Evolutionary conservation across 2,113 vertebrate species (phyloP).

Genomic region (Balaeniceps rex): DNA sequence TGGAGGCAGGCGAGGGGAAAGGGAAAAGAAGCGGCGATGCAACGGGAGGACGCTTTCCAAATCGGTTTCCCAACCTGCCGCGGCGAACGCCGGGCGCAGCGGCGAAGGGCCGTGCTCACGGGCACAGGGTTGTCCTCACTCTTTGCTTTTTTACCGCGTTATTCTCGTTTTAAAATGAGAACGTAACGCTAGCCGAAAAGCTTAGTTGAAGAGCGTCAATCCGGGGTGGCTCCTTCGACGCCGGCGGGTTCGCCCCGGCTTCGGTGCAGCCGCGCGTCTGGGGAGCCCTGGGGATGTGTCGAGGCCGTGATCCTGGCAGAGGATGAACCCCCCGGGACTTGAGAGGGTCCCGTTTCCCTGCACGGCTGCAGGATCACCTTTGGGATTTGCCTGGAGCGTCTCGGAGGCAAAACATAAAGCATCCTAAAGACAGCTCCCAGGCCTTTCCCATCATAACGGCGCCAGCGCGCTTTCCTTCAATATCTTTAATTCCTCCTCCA

Average conservation of each 20-base stretch:
- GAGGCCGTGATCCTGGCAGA: background rate
- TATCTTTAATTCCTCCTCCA: background rate
- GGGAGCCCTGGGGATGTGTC: background rate
- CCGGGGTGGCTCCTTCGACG: background rate
- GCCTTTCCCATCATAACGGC: background rate
- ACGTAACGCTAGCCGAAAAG: background rate
- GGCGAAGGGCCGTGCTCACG: background rate
- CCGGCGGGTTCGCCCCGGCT: background rate
- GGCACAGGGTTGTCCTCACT: too few relatives aligned
- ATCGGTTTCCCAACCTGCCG: background rate
- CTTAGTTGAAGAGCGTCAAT: too few relatives aligned
- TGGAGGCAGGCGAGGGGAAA: background rate
- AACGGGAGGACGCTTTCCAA: background rate
- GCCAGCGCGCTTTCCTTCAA: too few relatives aligned
- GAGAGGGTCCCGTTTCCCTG: too few relatives aligned
- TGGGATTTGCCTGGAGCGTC: background rate
- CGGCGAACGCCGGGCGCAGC: accelerated
- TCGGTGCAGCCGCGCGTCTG: accelerated
- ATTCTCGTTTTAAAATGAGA: background rate
- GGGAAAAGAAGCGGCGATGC: background rate
- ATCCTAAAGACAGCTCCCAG: background rate
- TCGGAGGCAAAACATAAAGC: too few relatives aligned
- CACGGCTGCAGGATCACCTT: background rate
- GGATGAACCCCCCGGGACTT: background rate
- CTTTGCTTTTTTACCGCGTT: background rate